These are phyloP conservation scores for Halocynthia roretzi DNA, from an alignment of 23 tunicate species.

Conservation along the genomic window DNA sequence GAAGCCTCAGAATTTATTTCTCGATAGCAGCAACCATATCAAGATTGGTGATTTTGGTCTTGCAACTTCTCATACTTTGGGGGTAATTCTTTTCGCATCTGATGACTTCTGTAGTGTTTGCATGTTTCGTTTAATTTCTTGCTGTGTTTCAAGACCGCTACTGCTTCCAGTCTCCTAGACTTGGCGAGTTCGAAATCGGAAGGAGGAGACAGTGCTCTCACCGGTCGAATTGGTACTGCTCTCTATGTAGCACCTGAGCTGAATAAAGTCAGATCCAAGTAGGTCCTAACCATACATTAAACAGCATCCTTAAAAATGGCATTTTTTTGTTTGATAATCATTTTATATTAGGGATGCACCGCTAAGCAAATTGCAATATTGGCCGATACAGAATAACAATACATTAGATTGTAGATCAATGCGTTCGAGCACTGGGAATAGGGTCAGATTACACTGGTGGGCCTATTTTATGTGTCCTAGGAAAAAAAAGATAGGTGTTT, in stretches of 20 bases:
- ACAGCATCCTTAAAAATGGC: too few species aligned
- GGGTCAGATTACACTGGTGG: too few species aligned
- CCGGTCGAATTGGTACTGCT: conserved; percentile 76
- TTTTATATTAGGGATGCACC: too few species aligned
- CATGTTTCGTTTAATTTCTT: too few species aligned
- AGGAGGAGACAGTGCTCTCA: conserved; percentile 52
- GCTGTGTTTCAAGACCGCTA: neutral
- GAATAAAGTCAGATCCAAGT: conserved; percentile 14
- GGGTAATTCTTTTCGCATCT: neutral
- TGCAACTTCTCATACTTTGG: conserved; percentile 42
- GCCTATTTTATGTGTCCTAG: too few species aligned
- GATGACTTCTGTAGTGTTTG: too few species aligned
- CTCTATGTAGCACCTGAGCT: conserved; percentile 76
- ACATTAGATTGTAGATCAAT: too few species aligned
- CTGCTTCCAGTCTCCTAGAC: conserved; percentile 1
- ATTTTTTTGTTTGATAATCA: too few species aligned
- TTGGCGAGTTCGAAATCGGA: conserved; percentile 51
- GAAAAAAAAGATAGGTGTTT: too few species aligned
- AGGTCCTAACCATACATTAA: neutral
- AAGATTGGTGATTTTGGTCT: conserved; percentile 95
- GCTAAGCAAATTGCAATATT: too few species aligned
- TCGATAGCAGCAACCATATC: conserved; percentile 71
- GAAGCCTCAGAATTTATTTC: conserved; percentile 95
- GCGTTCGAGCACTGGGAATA: too few species aligned
- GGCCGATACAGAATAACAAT: too few species aligned